Conservation (phyloP, 2,113 vertebrate genomes). For the Ondatra zibethicus region DNA sequence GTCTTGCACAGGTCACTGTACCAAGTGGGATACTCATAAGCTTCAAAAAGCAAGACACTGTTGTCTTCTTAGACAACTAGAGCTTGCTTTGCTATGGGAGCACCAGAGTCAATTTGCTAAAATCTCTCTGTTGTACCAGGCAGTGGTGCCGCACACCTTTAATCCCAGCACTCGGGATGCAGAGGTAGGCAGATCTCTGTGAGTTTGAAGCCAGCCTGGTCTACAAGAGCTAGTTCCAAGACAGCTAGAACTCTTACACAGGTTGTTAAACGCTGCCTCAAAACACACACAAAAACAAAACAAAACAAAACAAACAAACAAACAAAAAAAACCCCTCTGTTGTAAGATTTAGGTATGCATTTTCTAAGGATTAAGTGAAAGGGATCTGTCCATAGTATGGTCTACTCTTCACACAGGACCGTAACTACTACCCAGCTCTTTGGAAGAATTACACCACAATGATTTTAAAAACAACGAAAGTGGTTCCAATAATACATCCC, state of each 20-base stretch:
- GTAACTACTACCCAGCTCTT: constrained; percentile 69
- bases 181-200: too few relatives aligned
- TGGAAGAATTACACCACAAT: constrained; percentile 77
- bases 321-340: constrained; percentile 57
- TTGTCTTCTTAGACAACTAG: constrained; percentile 33
- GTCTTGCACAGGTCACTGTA: constrained; percentile 63
- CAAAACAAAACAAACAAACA: too few relatives aligned
- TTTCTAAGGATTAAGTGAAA: constrained; percentile 68
- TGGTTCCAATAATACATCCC: constrained; percentile 74
- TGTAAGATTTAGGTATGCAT: constrained; percentile 67
- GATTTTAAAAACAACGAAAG: constrained; percentile 76
- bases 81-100: constrained; percentile 45
- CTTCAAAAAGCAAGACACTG: constrained; percentile 34
- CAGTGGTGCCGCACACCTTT: too few relatives aligned
- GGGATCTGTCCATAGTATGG: constrained; percentile 61
- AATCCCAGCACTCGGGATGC: too few relatives aligned
- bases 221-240: too few relatives aligned
- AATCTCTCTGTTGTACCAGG: constrained; percentile 48
- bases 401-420: constrained; percentile 77
- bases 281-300: too few relatives aligned
- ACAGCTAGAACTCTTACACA: too few relatives aligned
- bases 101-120: constrained; percentile 50
- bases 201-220: too few relatives aligned
- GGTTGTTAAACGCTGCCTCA: too few relatives aligned
- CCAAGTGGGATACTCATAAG: constrained; percentile 57